phyloP scores from a whole-genome alignment of 1,140 invertebrate species.

The Drosophila santomea region DNA sequence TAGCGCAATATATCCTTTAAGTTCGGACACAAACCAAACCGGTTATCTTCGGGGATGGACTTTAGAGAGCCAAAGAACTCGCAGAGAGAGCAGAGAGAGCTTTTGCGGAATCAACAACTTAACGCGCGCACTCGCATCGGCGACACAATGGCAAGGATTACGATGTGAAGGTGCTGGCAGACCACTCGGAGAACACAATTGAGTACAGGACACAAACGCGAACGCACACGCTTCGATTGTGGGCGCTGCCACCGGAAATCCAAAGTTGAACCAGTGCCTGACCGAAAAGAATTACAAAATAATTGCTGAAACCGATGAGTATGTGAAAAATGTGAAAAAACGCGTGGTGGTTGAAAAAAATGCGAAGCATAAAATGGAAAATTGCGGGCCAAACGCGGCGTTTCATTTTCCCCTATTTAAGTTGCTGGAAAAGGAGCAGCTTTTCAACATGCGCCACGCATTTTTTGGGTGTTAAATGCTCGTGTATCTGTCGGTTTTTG shows the following conservation, averaged over 20 bases:
- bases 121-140: slow-evolving; percentile 16
- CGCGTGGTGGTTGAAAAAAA: slow-evolving; percentile 6
- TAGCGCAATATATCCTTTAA: background rate
- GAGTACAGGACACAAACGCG: slow-evolving; percentile 79
- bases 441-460: slow-evolving; percentile 75
- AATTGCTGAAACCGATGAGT: slow-evolving; percentile 32
- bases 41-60: background rate
- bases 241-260: slow-evolving; percentile 48
- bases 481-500: slow-evolving; percentile 83
- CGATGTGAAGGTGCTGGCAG: slow-evolving; percentile 15
- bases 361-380: background rate
- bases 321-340: slow-evolving; percentile 45
- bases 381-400: background rate
- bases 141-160: slow-evolving; percentile 12
- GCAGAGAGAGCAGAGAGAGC: slow-evolving; percentile 15
- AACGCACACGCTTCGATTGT: slow-evolving; percentile 46
- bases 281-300: slow-evolving; percentile 30
- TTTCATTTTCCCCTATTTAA: background rate
- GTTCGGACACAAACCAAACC: background rate
- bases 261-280: slow-evolving; percentile 53
- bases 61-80: background rate
- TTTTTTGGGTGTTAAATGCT: slow-evolving; percentile 82
- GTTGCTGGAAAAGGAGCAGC: slow-evolving; percentile 18
- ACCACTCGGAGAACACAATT: slow-evolving; percentile 60
- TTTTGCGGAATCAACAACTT: slow-evolving; percentile 27